These are phyloP conservation scores for Psix sp. DNA, from an alignment of 1,140 invertebrate species.

Conservation along the genomic window DNA sequence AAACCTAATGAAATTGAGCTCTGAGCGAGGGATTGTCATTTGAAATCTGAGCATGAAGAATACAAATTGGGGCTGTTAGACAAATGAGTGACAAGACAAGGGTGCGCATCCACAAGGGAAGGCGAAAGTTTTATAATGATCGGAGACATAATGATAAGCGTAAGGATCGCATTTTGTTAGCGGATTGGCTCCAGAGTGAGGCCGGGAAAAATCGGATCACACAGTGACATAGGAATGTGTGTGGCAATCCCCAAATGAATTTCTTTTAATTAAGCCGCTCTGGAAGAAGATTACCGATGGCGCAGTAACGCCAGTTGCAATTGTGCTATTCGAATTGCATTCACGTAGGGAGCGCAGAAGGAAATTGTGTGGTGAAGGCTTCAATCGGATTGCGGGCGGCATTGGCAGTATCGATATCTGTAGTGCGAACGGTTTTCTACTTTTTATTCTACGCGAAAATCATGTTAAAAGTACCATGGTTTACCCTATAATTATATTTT, in stretches of 20 bases:
- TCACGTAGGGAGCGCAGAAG: conserved; percentile 52
- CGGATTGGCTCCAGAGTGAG: conserved; percentile 47
- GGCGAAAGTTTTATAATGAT: conserved; percentile 31
- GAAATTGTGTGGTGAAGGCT: conserved; percentile 53
- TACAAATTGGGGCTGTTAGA: conserved; percentile 11
- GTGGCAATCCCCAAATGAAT: conserved; percentile 65
- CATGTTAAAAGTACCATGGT: conserved; percentile 30
- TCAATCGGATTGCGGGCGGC: conserved; percentile 52
- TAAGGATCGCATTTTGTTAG: conserved; percentile 53
- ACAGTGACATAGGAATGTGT: conserved; percentile 51
- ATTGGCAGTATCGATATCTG: conserved; percentile 49
- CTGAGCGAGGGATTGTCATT: neutral
- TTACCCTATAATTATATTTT: conserved; percentile 25
- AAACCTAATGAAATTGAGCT: neutral
- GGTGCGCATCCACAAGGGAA: conserved; percentile 3
- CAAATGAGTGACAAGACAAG: conserved; percentile 2
- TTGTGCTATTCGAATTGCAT: conserved; percentile 59
- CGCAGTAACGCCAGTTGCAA: conserved; percentile 60
- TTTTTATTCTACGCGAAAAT: conserved; percentile 27
- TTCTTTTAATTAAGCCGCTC: conserved; percentile 68
- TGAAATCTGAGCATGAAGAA: conserved; percentile 1
- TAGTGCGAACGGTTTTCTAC: conserved; percentile 27
- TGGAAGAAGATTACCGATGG: conserved; percentile 66
- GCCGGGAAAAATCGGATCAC: conserved; percentile 57
- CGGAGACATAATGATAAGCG: conserved; percentile 47